Percentiles rank a stretch among this genome's conserved stretches.
Evolutionary conservation across 2,888 invertebrate species (phyloP).

Genomic region (Coelinius sp.): DNA sequence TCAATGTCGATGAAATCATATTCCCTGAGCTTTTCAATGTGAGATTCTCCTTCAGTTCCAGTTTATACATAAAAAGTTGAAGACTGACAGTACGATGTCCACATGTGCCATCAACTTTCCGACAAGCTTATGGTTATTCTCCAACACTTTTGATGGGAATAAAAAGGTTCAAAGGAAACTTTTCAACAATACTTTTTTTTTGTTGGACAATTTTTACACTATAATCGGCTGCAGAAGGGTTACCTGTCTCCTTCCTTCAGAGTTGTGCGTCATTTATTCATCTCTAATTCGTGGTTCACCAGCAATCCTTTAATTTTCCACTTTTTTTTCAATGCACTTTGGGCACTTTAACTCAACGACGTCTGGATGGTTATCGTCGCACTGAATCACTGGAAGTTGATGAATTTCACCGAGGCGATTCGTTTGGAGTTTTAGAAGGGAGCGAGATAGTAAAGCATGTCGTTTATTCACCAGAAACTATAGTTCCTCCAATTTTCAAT

Average conservation of each 20-base stretch:
- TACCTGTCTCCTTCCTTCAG: neutral
- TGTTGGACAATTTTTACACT: neutral
- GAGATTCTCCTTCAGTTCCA: neutral
- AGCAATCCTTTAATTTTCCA: constrained; percentile 3
- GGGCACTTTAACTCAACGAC: constrained; percentile 18
- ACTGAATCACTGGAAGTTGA: constrained; percentile 10
- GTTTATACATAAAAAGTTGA: neutral
- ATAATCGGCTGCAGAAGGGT: neutral
- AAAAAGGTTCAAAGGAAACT: neutral
- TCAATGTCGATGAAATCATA: constrained; percentile 20
- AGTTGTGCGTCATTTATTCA: neutral
- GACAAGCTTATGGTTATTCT: neutral
- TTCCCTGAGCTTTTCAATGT: neutral
- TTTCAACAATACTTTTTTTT: constrained; percentile 14
- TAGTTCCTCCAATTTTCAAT: neutral
- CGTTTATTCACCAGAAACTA: neutral
- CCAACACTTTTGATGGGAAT: neutral
- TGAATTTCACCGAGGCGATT: no score
- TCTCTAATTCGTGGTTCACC: neutral
- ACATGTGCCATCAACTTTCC: neutral
- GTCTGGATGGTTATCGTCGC: neutral
- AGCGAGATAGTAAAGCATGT: neutral
- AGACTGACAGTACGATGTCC: constrained; percentile 11
- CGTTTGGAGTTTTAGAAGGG: neutral
- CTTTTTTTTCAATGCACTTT: neutral